Evolutionary conservation across 2,113 vertebrate species (phyloP).

Genomic region (Chionomys nivalis): DNA sequence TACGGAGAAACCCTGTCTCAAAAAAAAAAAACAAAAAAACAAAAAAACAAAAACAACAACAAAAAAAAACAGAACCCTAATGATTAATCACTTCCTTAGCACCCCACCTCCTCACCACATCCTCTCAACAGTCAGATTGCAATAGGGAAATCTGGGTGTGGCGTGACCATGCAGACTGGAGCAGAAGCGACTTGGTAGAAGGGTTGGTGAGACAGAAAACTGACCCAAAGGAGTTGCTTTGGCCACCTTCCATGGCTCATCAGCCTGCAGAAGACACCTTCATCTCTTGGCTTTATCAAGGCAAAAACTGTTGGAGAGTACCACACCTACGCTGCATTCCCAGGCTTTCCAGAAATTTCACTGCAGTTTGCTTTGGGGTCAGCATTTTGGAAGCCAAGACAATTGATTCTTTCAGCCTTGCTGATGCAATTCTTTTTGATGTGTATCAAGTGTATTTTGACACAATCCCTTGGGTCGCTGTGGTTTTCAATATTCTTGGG

Average conservation of each 20-base stretch:
- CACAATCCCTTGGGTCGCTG: constrained; percentile 67
- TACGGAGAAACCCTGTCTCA: no score
- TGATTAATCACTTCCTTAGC: background rate
- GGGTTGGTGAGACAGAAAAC: background rate
- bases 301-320: background rate
- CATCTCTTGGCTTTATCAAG: no score
- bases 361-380: constrained; percentile 57
- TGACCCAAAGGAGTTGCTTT: background rate
- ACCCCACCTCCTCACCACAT: background rate
- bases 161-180: background rate
- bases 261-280: background rate
- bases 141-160: background rate
- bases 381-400: constrained; percentile 64
- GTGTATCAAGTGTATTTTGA: constrained; percentile 69
- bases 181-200: no score
- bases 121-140: no score
- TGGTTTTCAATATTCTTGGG: constrained; percentile 72
- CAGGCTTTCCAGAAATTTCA: constrained; percentile 61
- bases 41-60: no score
- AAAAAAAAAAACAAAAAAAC: no score
- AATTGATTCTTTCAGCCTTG: constrained; percentile 66
- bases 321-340: background rate
- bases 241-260: background rate
- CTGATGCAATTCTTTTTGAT: constrained; percentile 69
- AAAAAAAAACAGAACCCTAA: background rate